These are phyloP conservation scores for Euura lappo DNA, from an alignment of 1,140 invertebrate species.

Conservation along the genomic window DNA sequence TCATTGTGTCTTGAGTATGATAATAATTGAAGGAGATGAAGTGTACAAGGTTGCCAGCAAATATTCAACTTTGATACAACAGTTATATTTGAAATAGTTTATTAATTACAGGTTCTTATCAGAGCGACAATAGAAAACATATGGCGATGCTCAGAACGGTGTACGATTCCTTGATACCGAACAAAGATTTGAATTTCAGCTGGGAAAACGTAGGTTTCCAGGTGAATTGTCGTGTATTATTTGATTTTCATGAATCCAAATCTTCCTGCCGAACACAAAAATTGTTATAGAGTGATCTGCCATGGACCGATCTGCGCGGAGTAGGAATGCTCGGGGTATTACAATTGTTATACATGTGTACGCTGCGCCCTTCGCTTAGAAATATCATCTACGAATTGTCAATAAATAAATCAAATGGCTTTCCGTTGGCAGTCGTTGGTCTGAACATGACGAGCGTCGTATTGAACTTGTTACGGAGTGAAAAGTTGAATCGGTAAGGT, in stretches of 20 bases:
- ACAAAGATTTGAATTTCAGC: conserved; percentile 58
- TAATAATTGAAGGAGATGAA: too few relatives aligned
- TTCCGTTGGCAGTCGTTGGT: conserved; percentile 64
- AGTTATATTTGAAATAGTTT: neutral
- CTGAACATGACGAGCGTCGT: conserved; percentile 64
- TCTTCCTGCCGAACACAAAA: neutral
- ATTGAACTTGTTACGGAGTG: conserved; percentile 59
- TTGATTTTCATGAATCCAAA: neutral
- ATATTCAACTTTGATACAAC: too few relatives aligned
- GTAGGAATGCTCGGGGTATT: conserved; percentile 61
- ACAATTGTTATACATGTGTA: conserved; percentile 57
- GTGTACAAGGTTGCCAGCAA: too few relatives aligned
- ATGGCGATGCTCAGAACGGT: conserved; percentile 58
- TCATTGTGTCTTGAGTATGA: too few relatives aligned
- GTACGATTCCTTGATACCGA: conserved; percentile 60
- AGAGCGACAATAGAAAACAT: conserved; percentile 54
- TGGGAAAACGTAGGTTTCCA: conserved; percentile 68
- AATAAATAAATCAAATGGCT: conserved; percentile 59
- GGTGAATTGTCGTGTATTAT: conserved; percentile 34
- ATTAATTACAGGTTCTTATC: conserved; percentile 50
- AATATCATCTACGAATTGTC: conserved; percentile 59
- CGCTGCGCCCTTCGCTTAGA: conserved; percentile 47
- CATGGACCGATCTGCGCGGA: conserved; percentile 63
- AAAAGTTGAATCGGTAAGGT: conserved; percentile 58
- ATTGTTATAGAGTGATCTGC: conserved; percentile 55